Evolutionary conservation across 2,888 invertebrate species (phyloP).

Genomic region (Laothoe populi): DNA sequence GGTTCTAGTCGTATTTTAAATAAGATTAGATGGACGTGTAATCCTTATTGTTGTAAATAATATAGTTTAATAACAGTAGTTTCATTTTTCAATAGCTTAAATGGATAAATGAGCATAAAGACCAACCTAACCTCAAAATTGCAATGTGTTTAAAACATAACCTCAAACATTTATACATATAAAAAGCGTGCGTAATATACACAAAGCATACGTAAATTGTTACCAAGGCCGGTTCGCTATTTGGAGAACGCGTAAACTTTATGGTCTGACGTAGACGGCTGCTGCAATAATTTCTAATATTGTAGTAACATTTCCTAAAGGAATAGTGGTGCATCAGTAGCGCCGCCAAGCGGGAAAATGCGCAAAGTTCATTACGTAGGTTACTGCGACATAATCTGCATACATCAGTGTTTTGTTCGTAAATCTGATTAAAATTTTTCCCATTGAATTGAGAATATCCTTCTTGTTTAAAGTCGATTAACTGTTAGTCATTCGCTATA

Average conservation of each 20-base stretch:
- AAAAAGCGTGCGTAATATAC: slow-evolving; percentile 19
- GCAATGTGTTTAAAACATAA: slow-evolving; percentile 1
- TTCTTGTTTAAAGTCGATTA: no score
- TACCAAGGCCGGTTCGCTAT: slow-evolving; percentile 44
- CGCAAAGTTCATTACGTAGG: background rate
- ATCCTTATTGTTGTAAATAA: no score
- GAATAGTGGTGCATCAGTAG: slow-evolving; percentile 20
- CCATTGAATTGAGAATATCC: background rate
- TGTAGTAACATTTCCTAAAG: slow-evolving; percentile 26
- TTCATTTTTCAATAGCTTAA: no score
- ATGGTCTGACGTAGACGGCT: slow-evolving; percentile 40
- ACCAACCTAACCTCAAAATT: slow-evolving; percentile 4
- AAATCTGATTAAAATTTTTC: no score
- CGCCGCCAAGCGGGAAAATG: slow-evolving; percentile 14
- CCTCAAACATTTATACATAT: slow-evolving; percentile 10
- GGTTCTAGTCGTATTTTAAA: no score
- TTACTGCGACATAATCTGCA: no score
- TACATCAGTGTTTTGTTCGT: no score
- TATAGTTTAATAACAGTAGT: no score
- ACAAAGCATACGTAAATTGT: slow-evolving; percentile 30
- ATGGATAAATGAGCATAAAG: no score
- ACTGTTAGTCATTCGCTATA: no score
- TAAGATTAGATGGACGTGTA: no score
- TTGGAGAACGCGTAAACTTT: slow-evolving; percentile 44
- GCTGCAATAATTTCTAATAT: slow-evolving; percentile 33